phyloP scores from a whole-genome alignment of 2,113 vertebrate species.

The Sakesphorus luctuosus region DNA sequence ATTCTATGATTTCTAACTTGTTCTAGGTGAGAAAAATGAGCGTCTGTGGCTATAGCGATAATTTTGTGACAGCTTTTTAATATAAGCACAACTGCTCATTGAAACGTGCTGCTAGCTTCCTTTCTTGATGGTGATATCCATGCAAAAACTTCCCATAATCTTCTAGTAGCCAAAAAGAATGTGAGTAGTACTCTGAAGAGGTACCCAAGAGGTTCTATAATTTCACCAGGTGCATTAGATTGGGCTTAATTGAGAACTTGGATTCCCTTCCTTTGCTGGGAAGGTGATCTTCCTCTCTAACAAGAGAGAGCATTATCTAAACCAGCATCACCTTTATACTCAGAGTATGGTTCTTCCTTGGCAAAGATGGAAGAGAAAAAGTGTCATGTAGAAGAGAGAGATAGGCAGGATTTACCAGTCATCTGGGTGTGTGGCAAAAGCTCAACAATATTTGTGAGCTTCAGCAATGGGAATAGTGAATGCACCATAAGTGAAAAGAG shows the following conservation, averaged over 20 bases:
- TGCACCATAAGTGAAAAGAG: background rate
- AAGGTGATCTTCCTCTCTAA: background rate
- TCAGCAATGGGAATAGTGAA: background rate
- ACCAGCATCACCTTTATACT: background rate
- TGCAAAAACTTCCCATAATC: background rate
- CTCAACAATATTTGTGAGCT: background rate
- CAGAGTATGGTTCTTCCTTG: background rate
- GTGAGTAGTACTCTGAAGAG: background rate
- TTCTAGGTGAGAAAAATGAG: background rate
- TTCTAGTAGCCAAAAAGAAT: background rate
- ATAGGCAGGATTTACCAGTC: background rate
- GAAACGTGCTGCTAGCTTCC: background rate
- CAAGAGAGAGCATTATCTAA: background rate
- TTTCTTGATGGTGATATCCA: background rate
- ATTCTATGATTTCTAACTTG: background rate
- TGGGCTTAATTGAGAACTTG: background rate
- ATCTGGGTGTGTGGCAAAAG: background rate
- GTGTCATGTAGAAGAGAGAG: background rate
- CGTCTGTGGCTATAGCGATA: background rate
- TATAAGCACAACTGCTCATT: background rate
- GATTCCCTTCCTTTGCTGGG: background rate
- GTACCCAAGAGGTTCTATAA: background rate
- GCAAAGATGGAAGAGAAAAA: background rate
- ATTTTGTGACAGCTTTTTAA: slow-evolving; percentile 42
- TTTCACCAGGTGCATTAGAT: background rate